Conservation (phyloP, 2,888 invertebrate genomes). For the Operophtera brumata region DNA sequence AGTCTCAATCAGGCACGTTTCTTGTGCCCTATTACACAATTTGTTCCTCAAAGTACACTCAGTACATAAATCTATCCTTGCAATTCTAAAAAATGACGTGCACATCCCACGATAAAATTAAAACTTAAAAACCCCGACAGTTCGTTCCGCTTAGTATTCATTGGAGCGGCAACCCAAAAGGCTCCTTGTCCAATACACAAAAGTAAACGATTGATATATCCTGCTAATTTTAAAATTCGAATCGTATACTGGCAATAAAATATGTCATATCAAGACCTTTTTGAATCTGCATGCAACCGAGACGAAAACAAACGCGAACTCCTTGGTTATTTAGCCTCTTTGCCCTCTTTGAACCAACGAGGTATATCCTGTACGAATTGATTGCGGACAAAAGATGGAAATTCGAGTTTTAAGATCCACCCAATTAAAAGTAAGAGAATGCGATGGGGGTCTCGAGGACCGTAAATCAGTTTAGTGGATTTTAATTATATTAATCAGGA, state of each 20-base stretch:
- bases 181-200: slow-evolving; percentile 32
- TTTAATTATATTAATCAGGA: slow-evolving; percentile 66
- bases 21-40: slow-evolving; percentile 22
- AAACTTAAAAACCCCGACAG: slow-evolving; percentile 32
- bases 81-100: slow-evolving; percentile 41
- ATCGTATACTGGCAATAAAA: slow-evolving; percentile 63
- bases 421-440: slow-evolving; percentile 68
- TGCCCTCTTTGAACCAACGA: slow-evolving; percentile 54
- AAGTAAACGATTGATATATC: slow-evolving; percentile 72
- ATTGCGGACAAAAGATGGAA: slow-evolving; percentile 60
- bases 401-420: slow-evolving; percentile 61
- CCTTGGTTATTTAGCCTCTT: slow-evolving; percentile 27
- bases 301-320: slow-evolving; percentile 58
- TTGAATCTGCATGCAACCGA: slow-evolving; percentile 58
- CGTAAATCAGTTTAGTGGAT: slow-evolving; percentile 61
- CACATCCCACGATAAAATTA: slow-evolving; percentile 40
- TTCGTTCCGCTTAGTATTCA: slow-evolving; percentile 39
- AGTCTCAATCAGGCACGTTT: slow-evolving; percentile 18
- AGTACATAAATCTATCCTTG: slow-evolving; percentile 22
- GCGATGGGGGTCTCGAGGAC: slow-evolving; percentile 65
- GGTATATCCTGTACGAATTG: slow-evolving; percentile 66
- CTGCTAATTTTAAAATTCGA: slow-evolving; percentile 75
- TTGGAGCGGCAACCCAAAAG: slow-evolving; percentile 41
- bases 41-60: slow-evolving; percentile 25
- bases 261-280: slow-evolving; percentile 73